Conservation (phyloP, 2,113 vertebrate species). For the Pandion haliaetus region DNA sequence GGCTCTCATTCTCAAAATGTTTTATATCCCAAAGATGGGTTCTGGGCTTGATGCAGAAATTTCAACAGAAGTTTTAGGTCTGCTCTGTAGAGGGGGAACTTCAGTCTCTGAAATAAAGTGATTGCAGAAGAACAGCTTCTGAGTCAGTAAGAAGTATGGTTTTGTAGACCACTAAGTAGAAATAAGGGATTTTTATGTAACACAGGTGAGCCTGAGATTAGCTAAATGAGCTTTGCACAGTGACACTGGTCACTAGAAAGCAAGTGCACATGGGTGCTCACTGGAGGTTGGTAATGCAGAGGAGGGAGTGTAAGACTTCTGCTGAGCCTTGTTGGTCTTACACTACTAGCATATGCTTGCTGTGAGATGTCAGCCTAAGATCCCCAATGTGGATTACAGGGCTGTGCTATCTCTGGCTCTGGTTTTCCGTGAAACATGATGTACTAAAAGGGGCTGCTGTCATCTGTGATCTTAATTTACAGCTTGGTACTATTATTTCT, state of each 20-base stretch:
- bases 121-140: neutral
- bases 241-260: neutral
- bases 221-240: neutral
- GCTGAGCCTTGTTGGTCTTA: neutral
- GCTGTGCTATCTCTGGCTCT: neutral
- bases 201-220: neutral
- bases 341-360: accelerated
- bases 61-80: neutral
- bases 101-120: neutral
- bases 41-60: neutral
- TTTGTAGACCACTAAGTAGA: neutral
- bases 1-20: neutral
- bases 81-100: neutral
- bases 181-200: neutral
- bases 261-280: accelerated
- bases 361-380: neutral
- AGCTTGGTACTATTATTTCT: neutral
- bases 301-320: neutral
- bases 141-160: neutral
- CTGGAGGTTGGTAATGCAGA: neutral
- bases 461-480: neutral
- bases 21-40: neutral
- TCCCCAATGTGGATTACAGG: neutral
- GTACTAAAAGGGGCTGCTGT: neutral
- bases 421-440: neutral